A percentile compares a stretch with the other conserved stretches of the same genome.
Evolutionary conservation across 2,113 vertebrate genomes (phyloP).

Genomic region (Formicarius rufipectus): DNA sequence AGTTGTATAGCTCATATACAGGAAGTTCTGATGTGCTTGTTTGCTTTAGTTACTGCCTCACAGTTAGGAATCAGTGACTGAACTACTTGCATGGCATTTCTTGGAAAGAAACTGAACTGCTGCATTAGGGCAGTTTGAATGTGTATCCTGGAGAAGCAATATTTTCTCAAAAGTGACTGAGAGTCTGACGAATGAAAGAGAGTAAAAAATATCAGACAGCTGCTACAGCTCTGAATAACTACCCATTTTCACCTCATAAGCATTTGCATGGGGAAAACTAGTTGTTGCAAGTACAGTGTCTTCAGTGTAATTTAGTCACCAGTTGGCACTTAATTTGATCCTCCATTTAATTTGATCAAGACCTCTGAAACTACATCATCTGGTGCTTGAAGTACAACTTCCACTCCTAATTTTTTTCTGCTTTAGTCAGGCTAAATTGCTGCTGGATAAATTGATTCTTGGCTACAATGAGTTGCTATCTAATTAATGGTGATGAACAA

Average conservation of each 20-base stretch:
- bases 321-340: slow-evolving; percentile 54
- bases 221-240: slow-evolving; percentile 28
- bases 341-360: slow-evolving; percentile 57
- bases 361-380: slow-evolving; percentile 46
- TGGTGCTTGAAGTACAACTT: slow-evolving; percentile 8
- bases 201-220: slow-evolving; percentile 31
- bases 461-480: not conserved
- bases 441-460: slow-evolving; percentile 37
- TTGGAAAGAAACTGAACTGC: not conserved
- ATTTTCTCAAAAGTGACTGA: not conserved
- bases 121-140: not conserved
- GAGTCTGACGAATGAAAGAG: not conserved
- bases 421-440: slow-evolving; percentile 29
- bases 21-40: not conserved
- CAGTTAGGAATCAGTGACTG: not conserved
- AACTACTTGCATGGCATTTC: not conserved
- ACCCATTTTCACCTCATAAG: slow-evolving; percentile 12
- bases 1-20: not conserved
- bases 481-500: slow-evolving; percentile 25
- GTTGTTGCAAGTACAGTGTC: not conserved
- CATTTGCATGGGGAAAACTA: slow-evolving; percentile 23
- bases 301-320: slow-evolving; percentile 32
- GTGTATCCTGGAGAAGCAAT: not conserved
- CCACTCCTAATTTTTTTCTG: not conserved
- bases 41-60: not conserved